Base-by-base conservation (phyloP, 2,888 invertebrate genomes). In the Prenolepis imparis region DNA sequence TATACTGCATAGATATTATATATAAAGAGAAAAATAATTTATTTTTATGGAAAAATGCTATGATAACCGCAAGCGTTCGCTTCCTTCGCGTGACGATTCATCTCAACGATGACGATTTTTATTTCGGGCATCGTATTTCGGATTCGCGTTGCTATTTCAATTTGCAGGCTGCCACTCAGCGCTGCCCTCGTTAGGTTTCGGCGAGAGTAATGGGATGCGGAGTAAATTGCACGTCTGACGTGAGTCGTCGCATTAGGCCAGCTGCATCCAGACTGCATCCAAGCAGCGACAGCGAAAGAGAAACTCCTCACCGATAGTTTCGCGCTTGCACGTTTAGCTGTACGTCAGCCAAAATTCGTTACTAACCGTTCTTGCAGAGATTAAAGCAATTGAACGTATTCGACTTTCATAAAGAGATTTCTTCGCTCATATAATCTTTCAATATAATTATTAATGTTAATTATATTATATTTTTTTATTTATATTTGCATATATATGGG, bases 201-300 rank as follows among this genome's bases (percentile, higher is more conserved):
- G 72, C 57, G 59, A 59, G 78, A 77, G 85, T 78, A 83, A 82
- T 70, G 66, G 83, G 74, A 78, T 74, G 70, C 67, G 32, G 48
- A 78, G 85, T 75, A 85, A 87, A 85, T 85, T 87, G 83, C 85
- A 84, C 78, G 87, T 77, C 83, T 84, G 85, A 77, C 74, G 73
- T 77, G 83, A 85, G 73, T 75, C 85, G 81, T 84, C 84, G 84
- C 83, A 80, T 86, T 84, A 84, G 82, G 80, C 84, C 64, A 82
- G 77, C 86, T 72, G 67, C 73, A 74, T 75, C 73, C 64, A 70
- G 67, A 32, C 28, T 57, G 67, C 41, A 77, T 32, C 44, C 61
- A 59, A 36, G 44, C 66, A 39, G 32, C 44, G 55, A 12, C 41
- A 68, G 57, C 74, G 68, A 80, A 59, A 63, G 66, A 75, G 72